phyloP scores from a whole-genome alignment of 2,113 vertebrate species.

The Xerus inauris region DNA sequence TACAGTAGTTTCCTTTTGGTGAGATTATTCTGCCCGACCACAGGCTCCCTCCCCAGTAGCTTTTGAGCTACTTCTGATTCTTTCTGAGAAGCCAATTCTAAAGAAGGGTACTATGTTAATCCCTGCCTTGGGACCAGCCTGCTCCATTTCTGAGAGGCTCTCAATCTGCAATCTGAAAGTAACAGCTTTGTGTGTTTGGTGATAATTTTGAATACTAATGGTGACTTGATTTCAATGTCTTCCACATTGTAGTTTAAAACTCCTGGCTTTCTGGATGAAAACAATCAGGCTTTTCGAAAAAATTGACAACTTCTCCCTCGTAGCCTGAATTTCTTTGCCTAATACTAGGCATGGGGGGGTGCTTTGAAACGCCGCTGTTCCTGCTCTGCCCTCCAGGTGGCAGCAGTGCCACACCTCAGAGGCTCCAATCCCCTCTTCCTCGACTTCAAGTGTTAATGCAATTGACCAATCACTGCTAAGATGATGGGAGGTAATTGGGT shows the following conservation, averaged over 20 bases:
- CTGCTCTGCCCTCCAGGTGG: conserved; percentile 90
- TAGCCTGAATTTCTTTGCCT: conserved; percentile 38
- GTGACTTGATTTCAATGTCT: conserved; percentile 36
- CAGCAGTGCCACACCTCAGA: conserved; percentile 89
- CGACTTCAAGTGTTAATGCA: conserved; percentile 90
- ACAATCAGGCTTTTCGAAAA: conserved; percentile 24
- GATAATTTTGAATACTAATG: conserved; percentile 30
- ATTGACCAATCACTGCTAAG: conserved; percentile 91
- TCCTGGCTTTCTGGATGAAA: conserved; percentile 51
- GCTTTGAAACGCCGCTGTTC: not conserved
- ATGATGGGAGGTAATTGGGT: conserved; percentile 92
- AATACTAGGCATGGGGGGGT: not conserved
- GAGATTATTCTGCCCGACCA: conserved; percentile 26
- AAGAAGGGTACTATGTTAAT: not conserved
- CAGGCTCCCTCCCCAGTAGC: not conserved
- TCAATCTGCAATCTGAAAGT: not conserved
- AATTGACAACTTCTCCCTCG: conserved; percentile 45
- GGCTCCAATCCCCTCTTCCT: conserved; percentile 58
- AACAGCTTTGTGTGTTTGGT: not conserved
- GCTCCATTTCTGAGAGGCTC: not conserved
- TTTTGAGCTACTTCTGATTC: not conserved
- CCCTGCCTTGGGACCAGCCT: not conserved
- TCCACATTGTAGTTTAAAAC: conserved; percentile 44
- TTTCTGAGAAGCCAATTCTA: not conserved
- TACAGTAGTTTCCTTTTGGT: conserved; percentile 37